Evolutionary conservation across 2,888 invertebrate species (phyloP), one percentile per base, ranked within the genome.

Genomic region (Sesia bembeciformis): DNA sequence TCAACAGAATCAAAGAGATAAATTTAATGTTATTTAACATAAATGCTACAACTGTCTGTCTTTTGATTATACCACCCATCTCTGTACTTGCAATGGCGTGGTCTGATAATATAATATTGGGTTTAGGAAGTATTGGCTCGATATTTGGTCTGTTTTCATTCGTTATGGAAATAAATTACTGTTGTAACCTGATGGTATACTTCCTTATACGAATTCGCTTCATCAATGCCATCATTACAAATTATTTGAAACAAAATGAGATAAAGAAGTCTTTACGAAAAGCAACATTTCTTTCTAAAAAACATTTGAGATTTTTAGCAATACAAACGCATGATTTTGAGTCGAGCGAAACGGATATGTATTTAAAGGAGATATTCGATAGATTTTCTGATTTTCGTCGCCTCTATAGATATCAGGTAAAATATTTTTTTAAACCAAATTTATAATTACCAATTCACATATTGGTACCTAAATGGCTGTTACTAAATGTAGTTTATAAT

Each of bases 401-500:
- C 4, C 54, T 68, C 7, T 70, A 68, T 53, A 58, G 56, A 43
- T 65, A 62, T 55, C 64, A 68, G 64, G 70, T 67, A 52, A 57
- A 54, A 53, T 54, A 46, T n/a, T 6, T 46, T 23, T 8, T 46
- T 23, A 23, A 23, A 4, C 2, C 46, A 4, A 7, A 23, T 4
- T 6, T 41, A 41, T 6, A 41, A 5, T 41, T 41, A 8, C 6
- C 6, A 46, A 8, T n/a, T 8, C 7, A 8, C n/a, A n/a, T 46
- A n/a, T 8, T 7, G 23, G 23, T 23, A 23, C 6, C n/a, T 46
- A 46, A 46, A 46, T 8, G 4, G 3, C n/a, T 3, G 4, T 46
- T 46, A 46, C 46, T 46, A 23, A 6, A 41, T 8, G n/a, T 8
- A 8, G n/a, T 46, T 8, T 4, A 3, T 43, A 8, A 8, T 46